Conservation (phyloP, 2,113 vertebrate species). For the Brevimyrus niger region DNA sequence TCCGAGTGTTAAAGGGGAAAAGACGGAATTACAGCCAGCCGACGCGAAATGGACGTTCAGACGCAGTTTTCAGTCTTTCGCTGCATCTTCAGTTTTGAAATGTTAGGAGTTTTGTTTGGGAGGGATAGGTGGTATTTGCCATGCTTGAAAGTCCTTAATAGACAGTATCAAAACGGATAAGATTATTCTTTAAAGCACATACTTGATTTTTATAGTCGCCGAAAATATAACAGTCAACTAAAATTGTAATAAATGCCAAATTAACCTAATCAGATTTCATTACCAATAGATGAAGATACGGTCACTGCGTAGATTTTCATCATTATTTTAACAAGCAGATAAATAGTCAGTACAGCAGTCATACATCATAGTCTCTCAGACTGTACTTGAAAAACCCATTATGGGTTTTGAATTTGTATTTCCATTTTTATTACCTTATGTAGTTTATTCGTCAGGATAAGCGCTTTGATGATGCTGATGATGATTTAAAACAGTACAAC, state of each 20-base stretch:
- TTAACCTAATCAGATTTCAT: not conserved
- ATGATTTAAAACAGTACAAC: not conserved
- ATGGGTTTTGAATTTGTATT: not conserved
- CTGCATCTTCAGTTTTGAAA: not conserved
- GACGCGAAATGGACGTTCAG: not conserved
- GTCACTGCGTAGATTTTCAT: not conserved
- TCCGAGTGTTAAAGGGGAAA: constrained; percentile 14
- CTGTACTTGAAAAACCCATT: not conserved
- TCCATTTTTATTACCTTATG: not conserved
- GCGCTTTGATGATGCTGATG: not conserved
- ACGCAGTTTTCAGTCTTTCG: not conserved
- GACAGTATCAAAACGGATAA: not conserved
- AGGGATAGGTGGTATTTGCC: not conserved
- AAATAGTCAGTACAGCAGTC: not conserved
- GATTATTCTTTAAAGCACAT: not conserved
- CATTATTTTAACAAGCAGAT: not conserved
- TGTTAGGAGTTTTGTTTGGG: not conserved
- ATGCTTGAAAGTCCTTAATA: not conserved
- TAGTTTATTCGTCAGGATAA: not conserved
- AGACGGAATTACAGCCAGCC: not conserved
- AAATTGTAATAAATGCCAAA: not conserved
- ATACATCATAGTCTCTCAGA: not conserved
- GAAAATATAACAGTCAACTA: not conserved
- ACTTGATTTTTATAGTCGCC: not conserved
- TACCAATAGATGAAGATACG: not conserved